phyloP scores from a whole-genome alignment of 1,140 invertebrate species.

The Phthorimaea operculella region DNA sequence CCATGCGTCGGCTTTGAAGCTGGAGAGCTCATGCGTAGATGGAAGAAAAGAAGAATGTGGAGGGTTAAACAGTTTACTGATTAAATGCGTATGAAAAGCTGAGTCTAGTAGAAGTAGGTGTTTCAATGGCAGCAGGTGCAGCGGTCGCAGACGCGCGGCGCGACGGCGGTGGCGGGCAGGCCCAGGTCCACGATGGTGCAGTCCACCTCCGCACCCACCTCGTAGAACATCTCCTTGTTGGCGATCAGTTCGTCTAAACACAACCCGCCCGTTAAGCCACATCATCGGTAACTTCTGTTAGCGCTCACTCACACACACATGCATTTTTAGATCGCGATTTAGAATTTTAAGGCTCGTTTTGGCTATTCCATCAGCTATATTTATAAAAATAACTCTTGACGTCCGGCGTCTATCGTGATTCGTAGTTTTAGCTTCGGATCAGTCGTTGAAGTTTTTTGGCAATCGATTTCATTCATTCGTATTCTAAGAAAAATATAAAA shows the following conservation, averaged over 20 bases:
- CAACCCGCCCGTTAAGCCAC: slow-evolving; percentile 26
- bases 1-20: slow-evolving; percentile 49
- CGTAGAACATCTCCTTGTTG: slow-evolving; percentile 98
- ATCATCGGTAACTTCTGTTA: slow-evolving; percentile 12
- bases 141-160: slow-evolving; percentile 33
- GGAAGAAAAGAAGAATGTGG: not conserved
- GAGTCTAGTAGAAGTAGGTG: slow-evolving; percentile 5
- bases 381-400: slow-evolving; percentile 7
- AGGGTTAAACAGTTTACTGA: slow-evolving; percentile 8
- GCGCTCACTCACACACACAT: slow-evolving; percentile 31
- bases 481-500: not conserved
- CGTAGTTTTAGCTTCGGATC: not conserved
- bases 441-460: not conserved
- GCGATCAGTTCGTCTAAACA: slow-evolving; percentile 95
- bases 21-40: slow-evolving; percentile 10
- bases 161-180: slow-evolving; percentile 25
- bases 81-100: slow-evolving; percentile 45
- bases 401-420: not conserved
- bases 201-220: slow-evolving; percentile 97
- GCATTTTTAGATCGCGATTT: slow-evolving; percentile 13
- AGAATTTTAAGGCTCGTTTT: not conserved
- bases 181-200: slow-evolving; percentile 91
- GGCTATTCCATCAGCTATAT: slow-evolving; percentile 60
- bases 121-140: slow-evolving; percentile 57
- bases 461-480: not conserved